Evolutionary conservation across 2,113 vertebrate genomes (phyloP).

Genomic region (Tylochromis polylepis): DNA sequence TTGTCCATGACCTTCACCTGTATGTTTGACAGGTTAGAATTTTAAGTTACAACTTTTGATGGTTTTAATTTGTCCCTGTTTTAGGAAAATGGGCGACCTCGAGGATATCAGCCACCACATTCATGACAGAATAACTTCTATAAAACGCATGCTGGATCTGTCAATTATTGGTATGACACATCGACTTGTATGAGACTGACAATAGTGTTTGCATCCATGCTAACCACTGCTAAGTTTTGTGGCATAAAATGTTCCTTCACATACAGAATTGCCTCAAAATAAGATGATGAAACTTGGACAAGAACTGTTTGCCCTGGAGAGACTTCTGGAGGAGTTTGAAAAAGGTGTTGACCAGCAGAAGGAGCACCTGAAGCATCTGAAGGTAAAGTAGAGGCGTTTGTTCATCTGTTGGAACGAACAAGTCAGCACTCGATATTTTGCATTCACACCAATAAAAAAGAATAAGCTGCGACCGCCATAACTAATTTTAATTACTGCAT

Average conservation of each 20-base stretch:
- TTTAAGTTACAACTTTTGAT: not conserved
- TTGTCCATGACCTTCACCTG: not conserved
- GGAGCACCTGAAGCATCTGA: constrained; percentile 57
- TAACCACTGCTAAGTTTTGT: not conserved
- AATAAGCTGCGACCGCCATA: not conserved
- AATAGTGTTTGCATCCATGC: not conserved
- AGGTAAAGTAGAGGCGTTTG: constrained; percentile 40
- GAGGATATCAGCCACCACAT: constrained; percentile 58
- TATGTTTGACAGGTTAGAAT: not conserved
- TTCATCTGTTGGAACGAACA: not conserved
- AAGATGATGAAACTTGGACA: constrained; percentile 64
- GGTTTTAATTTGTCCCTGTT: not conserved
- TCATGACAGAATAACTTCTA: constrained; percentile 52
- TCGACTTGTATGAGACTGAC: not conserved
- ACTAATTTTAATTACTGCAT: not conserved
- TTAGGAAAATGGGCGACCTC: constrained; percentile 62
- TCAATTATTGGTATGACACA: constrained; percentile 50
- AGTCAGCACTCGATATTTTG: not conserved
- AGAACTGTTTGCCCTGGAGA: constrained; percentile 50
- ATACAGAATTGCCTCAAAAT: constrained; percentile 59
- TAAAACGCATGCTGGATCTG: constrained; percentile 62
- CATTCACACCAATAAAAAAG: not conserved
- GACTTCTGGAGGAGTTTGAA: constrained; percentile 67
- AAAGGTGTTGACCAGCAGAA: constrained; percentile 46
- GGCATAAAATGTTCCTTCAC: not conserved